Evolutionary conservation across 2,797 vertebrate genomes (phyloP).

Genomic region (Phrynocephalus vlangalii): DNA sequence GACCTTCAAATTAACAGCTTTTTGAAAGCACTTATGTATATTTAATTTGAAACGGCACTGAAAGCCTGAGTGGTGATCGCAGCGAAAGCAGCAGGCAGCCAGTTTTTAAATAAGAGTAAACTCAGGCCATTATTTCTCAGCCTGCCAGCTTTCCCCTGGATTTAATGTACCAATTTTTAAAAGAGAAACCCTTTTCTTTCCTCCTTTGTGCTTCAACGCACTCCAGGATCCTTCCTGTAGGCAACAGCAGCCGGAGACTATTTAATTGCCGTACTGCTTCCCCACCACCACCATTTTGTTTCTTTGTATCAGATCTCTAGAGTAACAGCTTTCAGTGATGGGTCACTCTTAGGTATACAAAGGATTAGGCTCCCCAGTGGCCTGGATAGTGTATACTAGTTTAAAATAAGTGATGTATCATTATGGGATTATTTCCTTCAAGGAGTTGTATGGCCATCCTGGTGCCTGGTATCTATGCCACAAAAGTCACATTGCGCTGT

Average conservation of each 20-base stretch:
- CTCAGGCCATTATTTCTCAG: slow-evolving; percentile 73
- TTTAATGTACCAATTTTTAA: slow-evolving; percentile 62
- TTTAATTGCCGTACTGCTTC: slow-evolving; percentile 21
- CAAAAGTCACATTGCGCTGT: background rate
- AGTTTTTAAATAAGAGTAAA: slow-evolving; percentile 80
- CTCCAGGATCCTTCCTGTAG: slow-evolving; percentile 44
- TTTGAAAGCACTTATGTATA: slow-evolving; percentile 82
- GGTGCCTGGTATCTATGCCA: background rate
- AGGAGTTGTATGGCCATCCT: background rate
- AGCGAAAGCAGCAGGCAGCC: slow-evolving; percentile 77
- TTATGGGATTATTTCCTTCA: slow-evolving; percentile 6
- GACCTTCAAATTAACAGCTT: slow-evolving; percentile 84
- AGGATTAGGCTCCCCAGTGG: slow-evolving; percentile 4
- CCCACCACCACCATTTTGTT: background rate
- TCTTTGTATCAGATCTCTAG: slow-evolving; percentile 15
- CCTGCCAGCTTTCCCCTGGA: slow-evolving; percentile 67
- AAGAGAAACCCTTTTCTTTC: slow-evolving; percentile 15
- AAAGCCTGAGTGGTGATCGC: slow-evolving; percentile 73
- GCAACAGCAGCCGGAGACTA: slow-evolving; percentile 36
- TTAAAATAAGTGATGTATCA: slow-evolving; percentile 2
- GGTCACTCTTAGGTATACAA: slow-evolving; percentile 28
- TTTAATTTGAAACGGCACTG: slow-evolving; percentile 81
- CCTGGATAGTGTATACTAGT: slow-evolving; percentile 13
- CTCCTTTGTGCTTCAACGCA: slow-evolving; percentile 56
- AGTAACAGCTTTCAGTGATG: slow-evolving; percentile 12